Evolutionary conservation across 2,113 vertebrate genomes (phyloP).

Genomic region (Fukomys damarensis): DNA sequence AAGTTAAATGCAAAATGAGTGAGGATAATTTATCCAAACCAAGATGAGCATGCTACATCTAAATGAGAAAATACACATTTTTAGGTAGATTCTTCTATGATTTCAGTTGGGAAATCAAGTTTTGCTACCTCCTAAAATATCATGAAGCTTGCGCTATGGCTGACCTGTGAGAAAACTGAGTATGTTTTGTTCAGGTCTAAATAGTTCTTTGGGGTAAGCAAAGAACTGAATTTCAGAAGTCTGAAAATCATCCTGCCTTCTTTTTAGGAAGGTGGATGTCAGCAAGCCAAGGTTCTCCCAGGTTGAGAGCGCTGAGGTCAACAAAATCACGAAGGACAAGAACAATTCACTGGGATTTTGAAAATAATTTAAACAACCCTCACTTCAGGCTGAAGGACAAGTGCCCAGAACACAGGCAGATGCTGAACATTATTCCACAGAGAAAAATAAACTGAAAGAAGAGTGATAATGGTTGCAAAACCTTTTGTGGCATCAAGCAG

Average conservation of each 20-base stretch:
- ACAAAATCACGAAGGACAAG: rapidly evolving
- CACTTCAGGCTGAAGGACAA: not conserved
- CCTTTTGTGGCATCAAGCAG: not conserved
- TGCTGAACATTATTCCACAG: not conserved
- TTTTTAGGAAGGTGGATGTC: not conserved
- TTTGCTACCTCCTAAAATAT: not conserved
- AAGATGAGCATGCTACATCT: not conserved
- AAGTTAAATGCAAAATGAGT: not conserved
- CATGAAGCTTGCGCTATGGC: not conserved
- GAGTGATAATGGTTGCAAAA: not conserved
- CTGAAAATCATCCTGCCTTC: not conserved
- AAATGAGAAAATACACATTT: not conserved
- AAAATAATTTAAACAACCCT: not conserved
- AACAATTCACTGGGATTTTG: not conserved
- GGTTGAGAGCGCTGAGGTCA: not conserved
- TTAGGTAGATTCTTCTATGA: not conserved
- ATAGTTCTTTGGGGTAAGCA: not conserved
- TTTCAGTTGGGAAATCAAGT: not conserved
- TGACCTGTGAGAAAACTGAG: not conserved
- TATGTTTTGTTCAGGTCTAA: not conserved
- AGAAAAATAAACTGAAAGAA: not conserved
- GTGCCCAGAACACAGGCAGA: not conserved
- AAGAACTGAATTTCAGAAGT: not conserved
- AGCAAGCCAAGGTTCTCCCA: not conserved
- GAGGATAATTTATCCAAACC: not conserved